phyloP scores from a whole-genome alignment of 2,888 invertebrate species.

The Eilema depressum region DNA sequence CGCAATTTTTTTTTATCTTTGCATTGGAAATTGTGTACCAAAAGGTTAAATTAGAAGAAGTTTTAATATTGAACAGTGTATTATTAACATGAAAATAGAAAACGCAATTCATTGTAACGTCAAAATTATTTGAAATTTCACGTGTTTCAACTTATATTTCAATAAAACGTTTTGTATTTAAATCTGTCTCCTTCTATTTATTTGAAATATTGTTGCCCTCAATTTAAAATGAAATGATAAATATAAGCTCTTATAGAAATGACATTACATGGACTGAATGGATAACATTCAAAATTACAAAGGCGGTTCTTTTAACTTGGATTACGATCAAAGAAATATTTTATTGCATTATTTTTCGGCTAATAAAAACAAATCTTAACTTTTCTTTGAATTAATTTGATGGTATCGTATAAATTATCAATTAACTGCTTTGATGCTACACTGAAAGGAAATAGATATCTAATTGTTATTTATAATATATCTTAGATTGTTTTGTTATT shows the following conservation, averaged over 20 bases:
- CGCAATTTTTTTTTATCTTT: slow-evolving; percentile 22
- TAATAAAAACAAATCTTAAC: neutral
- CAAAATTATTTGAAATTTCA: neutral
- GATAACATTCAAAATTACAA: slow-evolving; percentile 24
- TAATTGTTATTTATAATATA: neutral
- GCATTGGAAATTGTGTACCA: no score
- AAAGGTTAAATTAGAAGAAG: slow-evolving; percentile 33
- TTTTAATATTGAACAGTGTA: slow-evolving; percentile 41
- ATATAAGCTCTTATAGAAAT: neutral
- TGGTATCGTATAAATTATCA: neutral
- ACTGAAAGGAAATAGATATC: neutral
- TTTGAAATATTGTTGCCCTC: slow-evolving; percentile 37
- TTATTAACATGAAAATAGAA: neutral
- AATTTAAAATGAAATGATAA: slow-evolving; percentile 21
- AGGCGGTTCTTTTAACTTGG: slow-evolving; percentile 25
- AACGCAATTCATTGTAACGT: slow-evolving; percentile 34
- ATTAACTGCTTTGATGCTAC: neutral
- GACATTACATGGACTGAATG: slow-evolving; percentile 6
- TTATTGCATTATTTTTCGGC: neutral
- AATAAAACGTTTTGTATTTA: slow-evolving; percentile 15
- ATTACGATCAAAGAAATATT: slow-evolving; percentile 13
- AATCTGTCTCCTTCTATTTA: slow-evolving; percentile 25
- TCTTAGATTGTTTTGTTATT: neutral
- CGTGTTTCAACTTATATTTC: slow-evolving; percentile 9
- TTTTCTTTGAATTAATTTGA: neutral